Base-by-base conservation (phyloP, 2,113 vertebrate genomes). In the Phalacrocorax carbo region DNA sequence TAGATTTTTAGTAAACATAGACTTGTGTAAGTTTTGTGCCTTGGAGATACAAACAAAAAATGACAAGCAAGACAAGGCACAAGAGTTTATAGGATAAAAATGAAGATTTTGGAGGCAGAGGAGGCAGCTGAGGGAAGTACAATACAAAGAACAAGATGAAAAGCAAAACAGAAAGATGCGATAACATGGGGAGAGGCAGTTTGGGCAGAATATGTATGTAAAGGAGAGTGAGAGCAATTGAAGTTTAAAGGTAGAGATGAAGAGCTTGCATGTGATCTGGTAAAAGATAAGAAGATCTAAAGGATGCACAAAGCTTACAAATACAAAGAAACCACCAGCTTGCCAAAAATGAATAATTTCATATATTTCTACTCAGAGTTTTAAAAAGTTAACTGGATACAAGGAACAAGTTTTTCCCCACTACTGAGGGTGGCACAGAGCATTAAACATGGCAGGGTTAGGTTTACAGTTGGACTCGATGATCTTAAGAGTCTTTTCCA, bases 71-170 rank as follows among this genome's bases (percentile, higher is more conserved):
- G 70, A 80, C 58, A 92, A 58, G 34, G 27, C 79, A 89, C 38
- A 79, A 58, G 60, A 84, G 51, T 95, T 95, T 85, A 88, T 36
- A 88, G 82, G 72, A 96, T 23, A 49, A 83, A 96, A 94, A 95
- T 4, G 1, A 94, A 94, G 73, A 92, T 81, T 72, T 34, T 80
- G 58, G 49, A 83, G 78, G 86, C 29, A 86, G 70, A 78, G 10
- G 19, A 79, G 64, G 57, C 66, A 91, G 72, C 55, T 91, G 72
- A 57, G 60, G 46, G 87, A 57, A 88, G 48, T 15, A 22, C 12
- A 90, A 52, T 32, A 54, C 21, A 86, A 92, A 83, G 15, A 86
- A 73, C 11, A 64, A 52, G 77, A 57, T 10, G 34, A 89, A 89
- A 92, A 89, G 64, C 26, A 46, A 89, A 91, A 44, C 1, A 1